Conservation (phyloP, 2,113 vertebrate genomes). For the Sturnus vulgaris region DNA sequence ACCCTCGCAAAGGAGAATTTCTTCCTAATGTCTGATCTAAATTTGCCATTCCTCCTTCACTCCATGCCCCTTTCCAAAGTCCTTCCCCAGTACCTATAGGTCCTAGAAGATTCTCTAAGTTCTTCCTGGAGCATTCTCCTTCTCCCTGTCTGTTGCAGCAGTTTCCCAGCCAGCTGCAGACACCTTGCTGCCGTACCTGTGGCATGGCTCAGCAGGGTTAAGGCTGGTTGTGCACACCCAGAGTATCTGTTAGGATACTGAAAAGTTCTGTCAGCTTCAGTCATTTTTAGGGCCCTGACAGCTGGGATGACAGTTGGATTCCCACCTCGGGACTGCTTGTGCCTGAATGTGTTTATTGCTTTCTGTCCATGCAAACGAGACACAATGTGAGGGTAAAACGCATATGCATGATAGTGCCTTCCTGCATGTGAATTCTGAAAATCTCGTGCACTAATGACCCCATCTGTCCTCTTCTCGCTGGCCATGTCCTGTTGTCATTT, state of each 20-base stretch:
- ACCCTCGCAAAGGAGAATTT: neutral
- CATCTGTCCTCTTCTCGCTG: accelerated
- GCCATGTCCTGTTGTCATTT: neutral
- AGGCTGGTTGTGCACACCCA: no score
- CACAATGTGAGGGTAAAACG: neutral
- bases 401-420: accelerated
- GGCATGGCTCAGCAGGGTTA: neutral
- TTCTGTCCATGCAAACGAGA: neutral
- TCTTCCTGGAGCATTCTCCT: neutral
- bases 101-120: neutral
- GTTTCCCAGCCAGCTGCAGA: neutral
- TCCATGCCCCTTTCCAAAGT: neutral
- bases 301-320: neutral
- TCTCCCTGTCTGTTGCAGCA: neutral
- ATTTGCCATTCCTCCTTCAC: neutral
- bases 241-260: neutral
- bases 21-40: neutral
- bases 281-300: neutral
- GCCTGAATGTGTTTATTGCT: neutral
- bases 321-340: neutral
- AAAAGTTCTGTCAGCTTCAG: neutral
- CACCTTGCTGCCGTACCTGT: accelerated
- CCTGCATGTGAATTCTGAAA: neutral
- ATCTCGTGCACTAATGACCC: accelerated
- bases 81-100: neutral